Conservation (phyloP, 2,113 vertebrate genomes). For the Crotalus helleri region DNA sequence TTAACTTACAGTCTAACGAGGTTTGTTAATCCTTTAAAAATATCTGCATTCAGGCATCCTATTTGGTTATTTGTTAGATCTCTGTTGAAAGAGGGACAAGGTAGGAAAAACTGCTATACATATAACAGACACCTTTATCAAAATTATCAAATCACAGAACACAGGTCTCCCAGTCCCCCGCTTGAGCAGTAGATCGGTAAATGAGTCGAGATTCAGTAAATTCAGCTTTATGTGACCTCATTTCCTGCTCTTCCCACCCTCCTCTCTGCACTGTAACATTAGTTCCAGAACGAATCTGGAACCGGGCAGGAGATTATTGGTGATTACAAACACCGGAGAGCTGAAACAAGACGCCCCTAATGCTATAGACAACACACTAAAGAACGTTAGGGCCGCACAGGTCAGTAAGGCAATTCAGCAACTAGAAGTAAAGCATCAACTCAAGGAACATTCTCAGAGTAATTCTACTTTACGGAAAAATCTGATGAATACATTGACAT, state of each 20-base stretch:
- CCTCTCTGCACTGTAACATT: not conserved
- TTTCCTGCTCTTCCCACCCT: not conserved
- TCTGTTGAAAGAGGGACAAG: constrained; percentile 60
- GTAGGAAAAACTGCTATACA: not conserved
- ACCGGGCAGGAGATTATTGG: not conserved
- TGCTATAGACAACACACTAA: not conserved
- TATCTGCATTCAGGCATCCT: constrained; percentile 88
- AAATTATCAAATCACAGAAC: not conserved
- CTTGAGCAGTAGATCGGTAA: not conserved
- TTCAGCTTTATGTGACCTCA: not conserved
- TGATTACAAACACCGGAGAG: not conserved
- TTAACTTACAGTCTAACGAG: constrained; percentile 88
- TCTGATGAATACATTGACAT: not conserved
- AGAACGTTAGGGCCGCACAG: not conserved
- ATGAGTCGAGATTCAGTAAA: not conserved
- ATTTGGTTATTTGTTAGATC: constrained; percentile 96
- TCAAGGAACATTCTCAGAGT: not conserved
- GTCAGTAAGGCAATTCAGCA: not conserved
- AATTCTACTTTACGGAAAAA: not conserved
- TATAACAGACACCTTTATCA: not conserved
- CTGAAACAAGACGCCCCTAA: not conserved
- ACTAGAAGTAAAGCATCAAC: not conserved
- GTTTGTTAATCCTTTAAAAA: constrained; percentile 89
- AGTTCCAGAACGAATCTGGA: not conserved
- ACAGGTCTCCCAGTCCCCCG: no score